Percentiles rank a stretch among this genome's conserved stretches.
phyloP scores from a whole-genome alignment of 1,140 invertebrate species.

The Stegodyphus dumicola region DNA sequence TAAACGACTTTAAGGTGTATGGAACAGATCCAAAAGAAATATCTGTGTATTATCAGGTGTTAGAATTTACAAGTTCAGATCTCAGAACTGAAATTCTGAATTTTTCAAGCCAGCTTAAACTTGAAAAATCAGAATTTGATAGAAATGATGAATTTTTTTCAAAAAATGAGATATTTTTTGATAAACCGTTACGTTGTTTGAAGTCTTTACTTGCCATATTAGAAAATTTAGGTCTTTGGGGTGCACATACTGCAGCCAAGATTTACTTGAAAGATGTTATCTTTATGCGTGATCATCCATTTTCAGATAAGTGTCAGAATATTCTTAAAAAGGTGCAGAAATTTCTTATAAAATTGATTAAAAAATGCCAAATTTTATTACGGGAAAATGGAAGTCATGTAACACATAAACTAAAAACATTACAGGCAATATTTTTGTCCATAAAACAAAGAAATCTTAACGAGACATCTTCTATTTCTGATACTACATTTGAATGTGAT shows the following conservation, averaged over 20 bases:
- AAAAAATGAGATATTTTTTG: constrained; percentile 3
- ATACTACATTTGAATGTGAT: constrained; percentile 1
- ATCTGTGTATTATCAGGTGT: constrained; percentile 13
- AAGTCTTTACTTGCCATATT: constrained; percentile 63
- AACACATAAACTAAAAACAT: constrained; percentile 22
- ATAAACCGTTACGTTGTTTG: constrained; percentile 31
- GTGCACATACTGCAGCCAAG: constrained; percentile 63
- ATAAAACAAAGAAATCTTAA: background rate
- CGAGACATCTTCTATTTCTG: background rate
- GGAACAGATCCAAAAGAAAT: constrained; percentile 69
- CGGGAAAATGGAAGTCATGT: background rate
- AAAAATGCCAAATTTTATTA: background rate
- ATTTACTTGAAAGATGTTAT: constrained; percentile 17
- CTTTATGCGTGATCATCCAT: too few species aligned
- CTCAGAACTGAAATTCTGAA: too few species aligned
- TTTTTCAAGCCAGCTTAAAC: background rate
- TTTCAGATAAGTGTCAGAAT: background rate
- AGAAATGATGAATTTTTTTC: too few species aligned
- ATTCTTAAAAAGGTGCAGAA: background rate
- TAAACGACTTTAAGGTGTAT: constrained; percentile 79
- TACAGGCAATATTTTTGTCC: constrained; percentile 18
- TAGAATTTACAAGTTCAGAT: background rate
- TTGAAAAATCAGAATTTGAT: too few species aligned
- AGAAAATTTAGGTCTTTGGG: constrained; percentile 69
- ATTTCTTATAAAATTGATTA: background rate